These are phyloP conservation scores for Dinothrombium tinctorium DNA, from an alignment of 1,140 invertebrate genomes.

Conservation along the genomic window DNA sequence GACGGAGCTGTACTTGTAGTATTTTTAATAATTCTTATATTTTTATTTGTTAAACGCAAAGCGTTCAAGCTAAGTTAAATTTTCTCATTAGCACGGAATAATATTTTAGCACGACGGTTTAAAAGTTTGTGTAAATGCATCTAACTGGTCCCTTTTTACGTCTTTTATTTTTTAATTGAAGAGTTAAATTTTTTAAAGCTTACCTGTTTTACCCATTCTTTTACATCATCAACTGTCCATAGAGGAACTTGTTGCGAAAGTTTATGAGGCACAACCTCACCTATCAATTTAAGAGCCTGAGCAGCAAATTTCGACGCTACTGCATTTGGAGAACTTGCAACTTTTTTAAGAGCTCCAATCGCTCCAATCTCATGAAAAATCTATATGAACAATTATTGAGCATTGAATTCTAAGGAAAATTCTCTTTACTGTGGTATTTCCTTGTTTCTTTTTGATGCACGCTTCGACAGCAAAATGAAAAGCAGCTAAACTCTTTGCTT, in stretches of 20 bases:
- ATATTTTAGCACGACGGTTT: too few species aligned
- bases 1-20: too few species aligned
- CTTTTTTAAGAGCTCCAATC: conserved; percentile 79
- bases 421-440: conserved; percentile 45
- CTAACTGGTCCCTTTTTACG: too few species aligned
- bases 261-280: conserved; percentile 89
- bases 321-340: conserved; percentile 91
- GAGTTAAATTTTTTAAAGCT: too few species aligned
- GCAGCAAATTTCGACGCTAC: conserved; percentile 91
- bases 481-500: conserved; percentile 82
- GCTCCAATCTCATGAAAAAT: conserved; percentile 86
- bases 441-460: conserved; percentile 85
- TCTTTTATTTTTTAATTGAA: too few species aligned
- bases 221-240: conserved; percentile 87
- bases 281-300: conserved; percentile 78
- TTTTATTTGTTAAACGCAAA: too few species aligned
- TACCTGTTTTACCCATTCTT: conserved; percentile 85
- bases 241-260: conserved; percentile 90
- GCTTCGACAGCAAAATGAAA: conserved; percentile 99
- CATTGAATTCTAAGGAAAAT: background rate
- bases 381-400: conserved; percentile 14
- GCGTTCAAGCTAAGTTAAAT: too few species aligned
- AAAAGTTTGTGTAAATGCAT: too few species aligned
- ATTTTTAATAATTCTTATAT: too few species aligned
- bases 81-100: too few species aligned